phyloP scores from a whole-genome alignment of 2,113 vertebrate species.

The Etia nguti region DNA sequence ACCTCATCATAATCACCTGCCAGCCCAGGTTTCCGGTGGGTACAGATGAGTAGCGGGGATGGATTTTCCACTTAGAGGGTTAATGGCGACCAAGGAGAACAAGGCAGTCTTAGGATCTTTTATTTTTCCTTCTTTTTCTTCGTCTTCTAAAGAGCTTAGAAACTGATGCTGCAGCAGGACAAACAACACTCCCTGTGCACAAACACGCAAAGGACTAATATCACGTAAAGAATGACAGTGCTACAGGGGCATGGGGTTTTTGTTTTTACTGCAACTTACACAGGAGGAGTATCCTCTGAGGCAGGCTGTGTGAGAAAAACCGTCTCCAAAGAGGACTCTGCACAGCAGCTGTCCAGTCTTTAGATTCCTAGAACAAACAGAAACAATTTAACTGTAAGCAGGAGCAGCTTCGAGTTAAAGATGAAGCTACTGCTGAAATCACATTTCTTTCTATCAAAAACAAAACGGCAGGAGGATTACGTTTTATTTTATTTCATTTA shows the following conservation, averaged over 20 bases:
- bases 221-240: background rate
- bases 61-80: slow-evolving; percentile 50
- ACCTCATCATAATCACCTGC: slow-evolving; percentile 52
- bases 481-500: background rate
- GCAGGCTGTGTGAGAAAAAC: slow-evolving; percentile 37
- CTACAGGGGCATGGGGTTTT: background rate
- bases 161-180: slow-evolving; percentile 60
- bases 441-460: background rate
- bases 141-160: slow-evolving; percentile 11
- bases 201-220: background rate
- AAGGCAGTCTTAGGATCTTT: background rate
- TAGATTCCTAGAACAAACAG: slow-evolving; percentile 48
- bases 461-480: background rate
- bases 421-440: background rate
- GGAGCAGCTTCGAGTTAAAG: background rate
- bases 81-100: slow-evolving; percentile 56
- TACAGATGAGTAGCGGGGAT: slow-evolving; percentile 2
- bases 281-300: slow-evolving; percentile 53
- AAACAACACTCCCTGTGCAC: slow-evolving; percentile 54
- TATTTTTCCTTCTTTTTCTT: background rate
- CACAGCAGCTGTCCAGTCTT: slow-evolving; percentile 50
- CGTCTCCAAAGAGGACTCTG: slow-evolving; percentile 26
- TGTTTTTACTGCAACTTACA: slow-evolving; percentile 13
- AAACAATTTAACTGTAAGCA: background rate
- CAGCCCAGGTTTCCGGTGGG: slow-evolving; percentile 42